Conservation (phyloP, 2,797 vertebrate species). For the Trachops cirrhosus region DNA sequence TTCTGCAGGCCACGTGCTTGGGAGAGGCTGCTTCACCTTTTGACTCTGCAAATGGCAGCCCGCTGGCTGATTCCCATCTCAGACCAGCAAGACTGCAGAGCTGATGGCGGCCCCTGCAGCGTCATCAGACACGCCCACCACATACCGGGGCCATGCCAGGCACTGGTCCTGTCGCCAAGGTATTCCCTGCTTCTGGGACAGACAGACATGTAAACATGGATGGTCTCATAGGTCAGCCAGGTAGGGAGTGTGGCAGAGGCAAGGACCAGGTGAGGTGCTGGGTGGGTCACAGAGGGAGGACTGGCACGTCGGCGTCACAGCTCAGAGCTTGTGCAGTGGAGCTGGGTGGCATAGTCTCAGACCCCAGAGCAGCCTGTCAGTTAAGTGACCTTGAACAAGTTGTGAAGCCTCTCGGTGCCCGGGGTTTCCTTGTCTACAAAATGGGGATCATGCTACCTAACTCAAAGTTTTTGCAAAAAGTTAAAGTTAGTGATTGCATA, state of each 20-base stretch:
- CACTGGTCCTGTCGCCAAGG: neutral
- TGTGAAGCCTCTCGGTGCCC: neutral
- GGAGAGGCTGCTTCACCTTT: neutral
- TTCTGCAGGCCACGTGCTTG: rapidly evolving
- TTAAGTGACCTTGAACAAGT: neutral
- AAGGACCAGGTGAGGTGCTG: rapidly evolving
- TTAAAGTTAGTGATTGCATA: neutral
- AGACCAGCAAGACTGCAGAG: neutral
- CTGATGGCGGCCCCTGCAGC: neutral
- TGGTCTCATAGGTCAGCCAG: neutral
- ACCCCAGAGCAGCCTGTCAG: neutral
- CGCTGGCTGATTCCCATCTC: neutral
- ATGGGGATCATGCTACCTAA: no score
- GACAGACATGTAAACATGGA: neutral
- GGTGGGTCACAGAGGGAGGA: neutral
- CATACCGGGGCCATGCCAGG: no score
- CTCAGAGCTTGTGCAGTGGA: neutral
- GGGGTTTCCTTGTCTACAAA: neutral
- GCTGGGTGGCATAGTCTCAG: neutral
- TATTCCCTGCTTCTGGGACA: neutral
- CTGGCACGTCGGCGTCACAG: rapidly evolving
- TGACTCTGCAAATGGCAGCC: neutral
- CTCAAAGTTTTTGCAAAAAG: neutral
- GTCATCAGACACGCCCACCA: neutral
- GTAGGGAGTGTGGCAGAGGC: no score